Conservation (phyloP, 2,888 invertebrate species). For the Neoscelio sp. region DNA sequence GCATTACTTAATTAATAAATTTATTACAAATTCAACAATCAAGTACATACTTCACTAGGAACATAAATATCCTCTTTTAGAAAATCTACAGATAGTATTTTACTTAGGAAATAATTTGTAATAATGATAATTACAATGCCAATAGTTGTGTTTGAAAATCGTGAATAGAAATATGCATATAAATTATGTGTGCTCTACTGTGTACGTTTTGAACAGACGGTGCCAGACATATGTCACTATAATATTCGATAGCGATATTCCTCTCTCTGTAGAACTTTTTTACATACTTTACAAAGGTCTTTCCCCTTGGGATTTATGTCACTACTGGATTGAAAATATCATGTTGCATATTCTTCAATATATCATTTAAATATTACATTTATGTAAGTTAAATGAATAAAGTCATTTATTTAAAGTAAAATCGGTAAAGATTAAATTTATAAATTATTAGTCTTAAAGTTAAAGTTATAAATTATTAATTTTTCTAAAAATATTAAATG, state of each 20-base stretch:
- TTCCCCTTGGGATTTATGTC: constrained; percentile 91
- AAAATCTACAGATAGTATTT: too few relatives aligned
- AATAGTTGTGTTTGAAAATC: constrained; percentile 4
- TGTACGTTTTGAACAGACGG: constrained; percentile 97
- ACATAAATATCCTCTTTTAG: too few relatives aligned
- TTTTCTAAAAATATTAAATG: background rate
- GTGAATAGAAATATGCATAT: constrained; percentile 26
- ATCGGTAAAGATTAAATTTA: too few relatives aligned
- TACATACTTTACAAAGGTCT: constrained; percentile 95
- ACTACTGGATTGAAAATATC: constrained; percentile 97
- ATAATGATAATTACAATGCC: constrained; percentile 18
- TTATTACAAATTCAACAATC: too few relatives aligned
- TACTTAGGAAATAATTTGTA: background rate
- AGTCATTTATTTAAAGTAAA: too few relatives aligned
- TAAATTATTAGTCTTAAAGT: too few relatives aligned
- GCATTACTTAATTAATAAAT: too few relatives aligned
- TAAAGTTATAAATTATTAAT: background rate
- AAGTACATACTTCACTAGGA: too few relatives aligned
- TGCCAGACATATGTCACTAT: constrained; percentile 96
- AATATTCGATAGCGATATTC: constrained; percentile 96
- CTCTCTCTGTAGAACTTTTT: constrained; percentile 92
- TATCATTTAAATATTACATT: constrained; percentile 31
- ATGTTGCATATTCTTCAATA: constrained; percentile 85
- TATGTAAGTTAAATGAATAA: background rate
- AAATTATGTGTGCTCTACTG: constrained; percentile 97